A percentile compares a stretch with the other conserved stretches of the same genome.
These are phyloP conservation scores for Horisme vitalbata DNA, from an alignment of 2,888 invertebrate genomes.

Conservation along the genomic window DNA sequence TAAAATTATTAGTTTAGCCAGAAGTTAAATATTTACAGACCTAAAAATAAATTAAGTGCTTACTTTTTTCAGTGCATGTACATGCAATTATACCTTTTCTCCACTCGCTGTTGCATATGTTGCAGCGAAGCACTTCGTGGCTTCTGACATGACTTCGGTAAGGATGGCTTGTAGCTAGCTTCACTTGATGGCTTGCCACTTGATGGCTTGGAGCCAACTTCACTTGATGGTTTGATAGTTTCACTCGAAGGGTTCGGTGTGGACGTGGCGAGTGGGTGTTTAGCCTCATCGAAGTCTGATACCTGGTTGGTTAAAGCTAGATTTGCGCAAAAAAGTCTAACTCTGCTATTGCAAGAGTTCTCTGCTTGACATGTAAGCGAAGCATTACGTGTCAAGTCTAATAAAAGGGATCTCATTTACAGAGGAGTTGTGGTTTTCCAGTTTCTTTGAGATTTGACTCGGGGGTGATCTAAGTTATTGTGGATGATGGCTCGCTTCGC, in stretches of 20 bases:
- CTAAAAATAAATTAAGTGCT: too few relatives aligned
- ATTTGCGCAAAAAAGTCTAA: too few relatives aligned
- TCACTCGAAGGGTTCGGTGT: constrained; percentile 49
- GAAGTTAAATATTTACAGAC: too few relatives aligned
- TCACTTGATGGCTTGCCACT: constrained; percentile 12
- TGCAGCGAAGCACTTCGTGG: constrained; percentile 56
- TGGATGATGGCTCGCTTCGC: constrained; percentile 5
- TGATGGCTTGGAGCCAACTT: not conserved
- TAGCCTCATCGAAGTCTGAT: constrained; percentile 71
- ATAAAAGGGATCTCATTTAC: too few relatives aligned
- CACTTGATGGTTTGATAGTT: not conserved
- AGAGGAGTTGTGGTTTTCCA: too few relatives aligned
- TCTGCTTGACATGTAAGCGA: too few relatives aligned
- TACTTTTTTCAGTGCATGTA: too few relatives aligned
- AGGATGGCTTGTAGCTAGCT: not conserved
- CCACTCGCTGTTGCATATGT: constrained; percentile 23
- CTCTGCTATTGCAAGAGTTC: too few relatives aligned
- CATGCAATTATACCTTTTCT: constrained; percentile 11
- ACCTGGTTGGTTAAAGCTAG: constrained; percentile 53
- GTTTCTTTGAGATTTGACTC: too few relatives aligned
- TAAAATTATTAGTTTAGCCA: too few relatives aligned
- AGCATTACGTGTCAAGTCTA: too few relatives aligned
- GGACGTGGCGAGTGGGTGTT: constrained; percentile 59
- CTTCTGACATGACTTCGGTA: constrained; percentile 38
- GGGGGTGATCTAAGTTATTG: too few relatives aligned